phyloP scores from a whole-genome alignment of 2,888 invertebrate genomes.

The Eupsilia transversa region DNA sequence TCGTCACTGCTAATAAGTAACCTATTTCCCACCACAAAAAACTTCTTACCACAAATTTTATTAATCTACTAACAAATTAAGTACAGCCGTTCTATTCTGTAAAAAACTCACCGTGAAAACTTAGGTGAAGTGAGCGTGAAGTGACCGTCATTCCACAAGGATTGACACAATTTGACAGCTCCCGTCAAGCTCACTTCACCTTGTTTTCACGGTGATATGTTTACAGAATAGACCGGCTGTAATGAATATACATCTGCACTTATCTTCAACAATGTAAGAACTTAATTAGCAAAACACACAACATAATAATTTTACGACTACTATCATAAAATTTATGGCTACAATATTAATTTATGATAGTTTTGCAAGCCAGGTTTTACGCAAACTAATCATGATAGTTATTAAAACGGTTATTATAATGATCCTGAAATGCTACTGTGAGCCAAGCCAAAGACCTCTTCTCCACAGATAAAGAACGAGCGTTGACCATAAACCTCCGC shows the following conservation, averaged over 20 bases:
- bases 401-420: not conserved
- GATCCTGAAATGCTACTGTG: slow-evolving; percentile 7
- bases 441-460: not conserved
- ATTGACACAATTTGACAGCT: too few relatives aligned
- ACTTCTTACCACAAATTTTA: not conserved
- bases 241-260: not conserved
- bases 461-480: not conserved
- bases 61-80: not conserved
- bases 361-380: slow-evolving; percentile 12
- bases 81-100: too few relatives aligned
- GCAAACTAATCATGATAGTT: not conserved
- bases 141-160: too few relatives aligned
- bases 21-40: not conserved
- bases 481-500: not conserved
- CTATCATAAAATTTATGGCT: slow-evolving; percentile 22
- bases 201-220: too few relatives aligned
- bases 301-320: slow-evolving; percentile 22
- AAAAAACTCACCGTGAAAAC: too few relatives aligned
- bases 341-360: slow-evolving; percentile 34
- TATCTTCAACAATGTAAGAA: slow-evolving; percentile 23
- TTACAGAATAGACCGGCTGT: too few relatives aligned
- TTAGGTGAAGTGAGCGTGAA: too few relatives aligned
- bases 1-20: not conserved
- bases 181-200: too few relatives aligned
- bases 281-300: slow-evolving; percentile 21